Base-by-base conservation (phyloP, 2,888 invertebrate genomes). In the Muscina levida region DNA sequence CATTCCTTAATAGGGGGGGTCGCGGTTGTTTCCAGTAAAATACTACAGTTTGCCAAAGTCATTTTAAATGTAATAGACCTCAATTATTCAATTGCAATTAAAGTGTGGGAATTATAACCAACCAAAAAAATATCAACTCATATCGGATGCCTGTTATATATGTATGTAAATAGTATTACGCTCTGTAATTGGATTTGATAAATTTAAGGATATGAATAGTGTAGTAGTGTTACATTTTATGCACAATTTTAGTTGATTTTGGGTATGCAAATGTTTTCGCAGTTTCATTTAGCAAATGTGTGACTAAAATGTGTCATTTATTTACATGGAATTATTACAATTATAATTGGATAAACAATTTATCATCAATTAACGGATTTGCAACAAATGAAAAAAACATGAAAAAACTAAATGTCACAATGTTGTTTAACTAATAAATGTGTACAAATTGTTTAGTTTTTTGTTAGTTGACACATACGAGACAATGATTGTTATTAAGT, bases 1-100 rank as follows among this genome's bases (percentile, higher is more conserved):
- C n/a, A 46, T 62, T 59, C 31, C n/a, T 39, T 56, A 44, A n/a
- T 22, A 42, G 15, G 42, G 59, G 17, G n/a, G 17, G 48, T 48
- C 19, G 51, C 10, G 4, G 31, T 31, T n/a, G n/a, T n/a, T 31
- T 3, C 31, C 31, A 31, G 31, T 3, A 5, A 31, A 5, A 31
- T 31, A 31, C 8, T 31, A 31, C 8, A 5, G 67, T 72, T 75
- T 79, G 67, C 71, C 67, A 59, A 76, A 51, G 26, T 53, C 71
- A 26, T 72, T 80, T 59, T 57, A 80, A 77, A 48, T 71, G 39
- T 51, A 80, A 80, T 71, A 73, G 80, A 57, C 26, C 66, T 17
- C 80, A 77, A 80, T 80, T 80, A 77, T 77, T 80, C 77, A 80
- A 70, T 73, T 22, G 66, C 57, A 77, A 77, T 77, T 76, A 80